Conservation (phyloP, 1,140 invertebrate genomes). For the Sycophila sp. region DNA sequence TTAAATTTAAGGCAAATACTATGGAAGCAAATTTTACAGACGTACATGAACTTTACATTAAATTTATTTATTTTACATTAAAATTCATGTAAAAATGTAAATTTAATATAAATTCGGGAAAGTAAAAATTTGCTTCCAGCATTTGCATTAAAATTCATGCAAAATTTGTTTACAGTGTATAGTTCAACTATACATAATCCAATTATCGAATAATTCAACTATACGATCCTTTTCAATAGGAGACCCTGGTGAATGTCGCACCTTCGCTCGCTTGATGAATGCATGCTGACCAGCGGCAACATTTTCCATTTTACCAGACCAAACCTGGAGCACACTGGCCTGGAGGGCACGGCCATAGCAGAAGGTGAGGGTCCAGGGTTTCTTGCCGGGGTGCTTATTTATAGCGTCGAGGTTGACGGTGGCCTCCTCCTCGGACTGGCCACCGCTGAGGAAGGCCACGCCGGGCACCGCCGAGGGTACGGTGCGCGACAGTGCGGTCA, state of each 20-base stretch:
- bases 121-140: no score
- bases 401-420: constrained; percentile 95
- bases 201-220: no score
- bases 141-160: constrained; percentile 41
- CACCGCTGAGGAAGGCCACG: constrained; percentile 94
- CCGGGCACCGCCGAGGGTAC: constrained; percentile 93
- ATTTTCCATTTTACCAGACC: constrained; percentile 91
- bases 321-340: constrained; percentile 92
- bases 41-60: no score
- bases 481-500: constrained; percentile 87
- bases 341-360: constrained; percentile 91
- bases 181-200: no score
- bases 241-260: constrained; percentile 58
- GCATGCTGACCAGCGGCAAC: constrained; percentile 86
- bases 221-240: no score
- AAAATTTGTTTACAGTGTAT: no score
- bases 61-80: no score
- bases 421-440: constrained; percentile 96
- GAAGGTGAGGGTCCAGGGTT: constrained; percentile 96
- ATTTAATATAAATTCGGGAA: no score
- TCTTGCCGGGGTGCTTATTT: constrained; percentile 83
- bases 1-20: no score
- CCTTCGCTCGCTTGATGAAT: constrained; percentile 91
- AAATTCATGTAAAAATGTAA: no score
- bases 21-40: no score